Conservation (phyloP, 2,797 vertebrate genomes). For the Acanthopagrus latus region DNA sequence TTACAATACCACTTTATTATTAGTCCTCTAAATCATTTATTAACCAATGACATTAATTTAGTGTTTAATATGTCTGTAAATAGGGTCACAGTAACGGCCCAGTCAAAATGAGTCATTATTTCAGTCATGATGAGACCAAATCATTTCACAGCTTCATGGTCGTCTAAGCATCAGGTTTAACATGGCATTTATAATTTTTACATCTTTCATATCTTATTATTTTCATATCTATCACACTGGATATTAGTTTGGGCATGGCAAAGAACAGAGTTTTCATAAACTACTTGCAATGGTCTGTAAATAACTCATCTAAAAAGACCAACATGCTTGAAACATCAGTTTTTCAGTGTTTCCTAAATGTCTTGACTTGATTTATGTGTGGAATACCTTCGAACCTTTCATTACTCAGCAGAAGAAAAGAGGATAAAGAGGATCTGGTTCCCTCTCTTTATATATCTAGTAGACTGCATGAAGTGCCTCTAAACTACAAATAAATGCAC, state of each 20-base stretch:
- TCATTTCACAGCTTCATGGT: conserved; percentile 67
- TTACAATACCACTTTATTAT: neutral
- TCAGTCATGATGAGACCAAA: conserved; percentile 26
- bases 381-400: conserved; percentile 1
- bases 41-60: conserved; percentile 23
- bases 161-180: conserved; percentile 11
- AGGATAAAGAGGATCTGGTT: neutral
- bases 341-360: conserved; percentile 6
- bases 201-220: neutral
- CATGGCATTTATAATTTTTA: conserved; percentile 1
- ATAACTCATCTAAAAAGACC: neutral
- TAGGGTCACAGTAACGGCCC: neutral
- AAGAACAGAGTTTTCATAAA: neutral
- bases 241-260: conserved; percentile 13
- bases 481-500: neutral
- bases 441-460: neutral
- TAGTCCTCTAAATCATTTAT: conserved; percentile 6
- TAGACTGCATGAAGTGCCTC: neutral
- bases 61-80: conserved; percentile 31
- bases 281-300: neutral
- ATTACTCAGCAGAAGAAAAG: neutral
- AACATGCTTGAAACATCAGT: neutral
- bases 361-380: conserved; percentile 2
- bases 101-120: neutral
- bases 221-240: neutral